Base-by-base conservation (phyloP, 2,113 vertebrate genomes). In the Callochromis pleurospilus region DNA sequence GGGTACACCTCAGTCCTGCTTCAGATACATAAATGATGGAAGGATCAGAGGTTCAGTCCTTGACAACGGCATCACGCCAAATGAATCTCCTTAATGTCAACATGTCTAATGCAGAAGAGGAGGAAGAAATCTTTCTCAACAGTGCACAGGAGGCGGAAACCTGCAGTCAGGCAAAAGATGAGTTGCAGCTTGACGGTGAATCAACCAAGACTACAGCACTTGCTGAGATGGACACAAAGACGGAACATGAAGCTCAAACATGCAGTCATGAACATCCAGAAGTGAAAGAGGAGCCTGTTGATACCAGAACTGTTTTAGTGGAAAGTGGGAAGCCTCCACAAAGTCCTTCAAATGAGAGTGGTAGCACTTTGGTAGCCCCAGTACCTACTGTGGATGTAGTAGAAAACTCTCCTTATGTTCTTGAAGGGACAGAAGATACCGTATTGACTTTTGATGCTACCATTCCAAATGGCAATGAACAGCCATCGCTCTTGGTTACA, bases 1-100 rank as follows among this genome's bases (percentile, higher is more conserved):
- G 91, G 88, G 92, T 96, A 73, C 88, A 92, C n/a, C 80, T 80
- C 82, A 91, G 87, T 90, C 81, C 90, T 83, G 88, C 80, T 58
- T 88, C 83, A 55, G 68, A 84, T 54, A 65, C 65, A 17, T 75
- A 86, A 56, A 80, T 17, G 45, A 91, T 94, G 89, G 91, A 94
- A 40, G 95, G 45, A 55, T 89, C 90, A 7, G 73, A 90, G 49
- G 81, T 81, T 14, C 68, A 90, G 19, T 75, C 87, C 10, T 68
- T 40, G 29, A 53, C 3, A 3, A 89, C 81, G 8, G 86, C 33
- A 24, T 84, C 82, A 1, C 36, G 15, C 6, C 62, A 29, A 4
- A 54, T 10, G 31, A 65, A 84, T 68, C 83, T 58, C 65, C 87
- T 54, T 40, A 82, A 81, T 54, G 79, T 73, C 83, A 81, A 75